Conservation (phyloP, 1,140 invertebrate species). For the Caenorhabditis elegans region DNA sequence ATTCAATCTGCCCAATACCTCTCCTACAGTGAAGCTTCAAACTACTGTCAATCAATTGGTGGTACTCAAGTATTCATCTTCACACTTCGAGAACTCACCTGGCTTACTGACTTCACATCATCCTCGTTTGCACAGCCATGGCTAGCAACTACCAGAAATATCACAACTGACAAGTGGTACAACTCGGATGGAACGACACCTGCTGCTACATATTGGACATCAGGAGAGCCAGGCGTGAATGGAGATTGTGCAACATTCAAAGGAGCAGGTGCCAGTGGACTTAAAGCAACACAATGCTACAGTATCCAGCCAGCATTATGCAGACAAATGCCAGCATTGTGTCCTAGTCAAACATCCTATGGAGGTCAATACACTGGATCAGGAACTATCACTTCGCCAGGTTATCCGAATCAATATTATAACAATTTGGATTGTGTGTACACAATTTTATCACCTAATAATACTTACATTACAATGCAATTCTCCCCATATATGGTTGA, state of each 20-base stretch:
- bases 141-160: not conserved
- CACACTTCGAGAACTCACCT: not conserved
- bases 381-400: not conserved
- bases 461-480: not conserved
- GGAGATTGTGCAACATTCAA: conserved; percentile 6
- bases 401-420: not conserved
- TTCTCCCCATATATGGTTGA: not conserved
- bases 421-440: conserved; percentile 13
- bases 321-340: not conserved
- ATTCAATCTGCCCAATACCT: not conserved
- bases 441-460: not conserved
- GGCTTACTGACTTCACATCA: not conserved
- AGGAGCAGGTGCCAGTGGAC: not conserved
- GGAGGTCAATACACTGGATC: not conserved
- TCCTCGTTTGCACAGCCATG: not conserved
- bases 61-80: not conserved
- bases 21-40: not conserved
- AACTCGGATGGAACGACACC: not conserved
- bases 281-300: not conserved
- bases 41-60: not conserved
- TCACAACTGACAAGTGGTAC: not conserved
- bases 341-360: not conserved
- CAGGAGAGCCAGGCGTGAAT: not conserved
- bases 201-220: not conserved
- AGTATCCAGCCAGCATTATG: not conserved